Conservation (phyloP, 64 coral and sea anemone genomes). For the Actinia equina region DNA sequence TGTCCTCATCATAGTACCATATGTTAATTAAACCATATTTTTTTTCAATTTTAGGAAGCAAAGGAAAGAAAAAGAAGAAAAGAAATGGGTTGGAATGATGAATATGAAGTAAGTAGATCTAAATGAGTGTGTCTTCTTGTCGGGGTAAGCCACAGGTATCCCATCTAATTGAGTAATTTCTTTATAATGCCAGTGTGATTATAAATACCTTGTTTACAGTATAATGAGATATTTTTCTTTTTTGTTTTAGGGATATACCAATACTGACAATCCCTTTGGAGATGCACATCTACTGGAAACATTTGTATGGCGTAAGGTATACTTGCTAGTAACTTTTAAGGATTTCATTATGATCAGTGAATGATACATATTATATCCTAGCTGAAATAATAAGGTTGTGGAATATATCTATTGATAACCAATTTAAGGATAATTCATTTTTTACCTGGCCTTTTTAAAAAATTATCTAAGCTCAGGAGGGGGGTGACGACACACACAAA, state of each 20-base stretch:
- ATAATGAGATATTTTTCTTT: neutral
- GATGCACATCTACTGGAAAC: slow-evolving; percentile 93
- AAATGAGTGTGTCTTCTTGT: neutral
- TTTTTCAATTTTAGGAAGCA: slow-evolving; percentile 62
- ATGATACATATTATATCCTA: too few species aligned
- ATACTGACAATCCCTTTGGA: slow-evolving; percentile 98
- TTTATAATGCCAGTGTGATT: too few species aligned
- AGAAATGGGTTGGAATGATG: slow-evolving; percentile 96
- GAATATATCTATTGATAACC: too few species aligned
- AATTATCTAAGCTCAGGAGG: too few species aligned
- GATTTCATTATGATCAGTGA: too few species aligned
- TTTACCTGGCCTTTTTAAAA: too few species aligned
- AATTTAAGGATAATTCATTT: too few species aligned
- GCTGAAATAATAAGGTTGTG: too few species aligned
- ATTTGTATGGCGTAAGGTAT: slow-evolving; percentile 99
- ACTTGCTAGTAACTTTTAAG: neutral
- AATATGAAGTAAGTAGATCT: slow-evolving; percentile 17
- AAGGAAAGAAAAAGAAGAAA: slow-evolving; percentile 90
- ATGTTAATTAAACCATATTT: neutral
- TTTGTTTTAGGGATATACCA: slow-evolving; percentile 77
- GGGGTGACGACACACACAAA: too few species aligned
- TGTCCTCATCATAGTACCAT: too few species aligned
- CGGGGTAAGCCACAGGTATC: neutral
- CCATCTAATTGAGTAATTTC: neutral
- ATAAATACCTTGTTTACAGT: too few species aligned